Base-by-base conservation (phyloP, 2,113 vertebrate genomes). In the Oxygymnocypris stewartii region DNA sequence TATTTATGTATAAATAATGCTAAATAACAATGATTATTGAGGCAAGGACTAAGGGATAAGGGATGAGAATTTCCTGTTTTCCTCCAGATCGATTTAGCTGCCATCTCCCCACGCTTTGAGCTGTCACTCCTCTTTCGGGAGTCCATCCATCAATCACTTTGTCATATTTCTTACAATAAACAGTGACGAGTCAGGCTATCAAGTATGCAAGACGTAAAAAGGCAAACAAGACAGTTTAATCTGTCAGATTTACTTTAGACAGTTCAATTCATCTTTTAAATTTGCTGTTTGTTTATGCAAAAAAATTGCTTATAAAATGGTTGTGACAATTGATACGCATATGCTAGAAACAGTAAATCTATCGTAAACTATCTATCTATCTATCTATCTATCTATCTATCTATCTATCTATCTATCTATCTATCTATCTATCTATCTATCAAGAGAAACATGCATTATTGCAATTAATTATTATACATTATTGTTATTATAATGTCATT, bases 71-170 rank as follows among this genome's bases (percentile, higher is more conserved):
- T 84, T 71, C 44, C 69, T 59, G 20, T 57, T 42, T n/a, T 59
- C 42, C 44, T 82, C 28, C 18, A 51, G 63, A 82, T 82, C 63
- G n/a, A 74, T 74, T 84, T 84, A 59, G 13, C 44, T 78, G 23
- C 42, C 31, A 28, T 79, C 63, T 79, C 51, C 16, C 25, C 37
- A 57, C 37, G 10, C 35, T 75, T 85, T 76, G 5, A 28, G 57
- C 67, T 23, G 76, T 84, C 47, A 79, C 71, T 75, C 63, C 49
- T 59, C 75, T 87, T 78, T 59, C 23, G 16, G 14, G 51, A 87
- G 23, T 47, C 77, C 65, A 79, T 86, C 51, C 74, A 88, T 86
- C 87, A 83, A 86, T 84, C 76, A 57, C 28, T 83, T 81, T 65
- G 61, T 84, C 76, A 73, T 84, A 86, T 84, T 78, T 76, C 44